Evolutionary conservation across 2,797 vertebrate genomes (phyloP).

Genomic region (Dryobates pubescens): DNA sequence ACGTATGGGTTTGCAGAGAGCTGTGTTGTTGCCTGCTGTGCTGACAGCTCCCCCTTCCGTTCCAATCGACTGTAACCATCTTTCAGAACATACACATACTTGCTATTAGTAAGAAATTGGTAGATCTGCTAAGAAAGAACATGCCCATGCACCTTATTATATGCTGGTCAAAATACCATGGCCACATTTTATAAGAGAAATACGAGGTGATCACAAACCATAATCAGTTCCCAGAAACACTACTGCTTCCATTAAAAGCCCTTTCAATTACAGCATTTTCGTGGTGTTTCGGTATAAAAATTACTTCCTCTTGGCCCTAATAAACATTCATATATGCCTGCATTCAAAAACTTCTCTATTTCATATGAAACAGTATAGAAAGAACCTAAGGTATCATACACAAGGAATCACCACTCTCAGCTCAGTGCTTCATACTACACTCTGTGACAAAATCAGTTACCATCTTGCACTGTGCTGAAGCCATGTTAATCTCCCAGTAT

Average conservation of each 20-base stretch:
- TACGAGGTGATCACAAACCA: background rate
- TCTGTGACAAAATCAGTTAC: background rate
- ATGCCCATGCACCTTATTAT: background rate
- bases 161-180: background rate
- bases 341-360: background rate
- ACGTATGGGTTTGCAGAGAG: fast-evolving
- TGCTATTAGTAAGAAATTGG: background rate
- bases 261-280: background rate
- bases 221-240: background rate
- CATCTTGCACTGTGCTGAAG: background rate
- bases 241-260: background rate
- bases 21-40: background rate
- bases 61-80: background rate
- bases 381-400: background rate
- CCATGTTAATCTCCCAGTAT: background rate
- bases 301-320: background rate
- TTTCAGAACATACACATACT: too few relatives aligned
- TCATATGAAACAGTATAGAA: background rate
- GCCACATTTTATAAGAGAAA: background rate
- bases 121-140: background rate
- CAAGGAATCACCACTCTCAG: background rate
- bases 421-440: background rate
- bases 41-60: background rate
- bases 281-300: background rate
- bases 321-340: background rate